Evolutionary conservation across 1,140 invertebrate genomes (phyloP).

Genomic region (Drosophila funebris): DNA sequence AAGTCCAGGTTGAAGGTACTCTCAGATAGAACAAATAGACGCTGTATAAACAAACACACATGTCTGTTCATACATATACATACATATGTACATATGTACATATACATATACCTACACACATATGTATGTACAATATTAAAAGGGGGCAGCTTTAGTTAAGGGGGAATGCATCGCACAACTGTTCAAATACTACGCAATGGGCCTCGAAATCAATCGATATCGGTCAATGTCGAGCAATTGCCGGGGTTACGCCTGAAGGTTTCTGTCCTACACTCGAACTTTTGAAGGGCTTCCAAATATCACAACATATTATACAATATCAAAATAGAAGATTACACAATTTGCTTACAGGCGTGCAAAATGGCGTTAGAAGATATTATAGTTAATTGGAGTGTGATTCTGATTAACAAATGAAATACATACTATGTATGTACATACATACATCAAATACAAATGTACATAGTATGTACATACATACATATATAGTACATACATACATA

Average conservation of each 20-base stretch:
- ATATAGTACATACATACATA: no score
- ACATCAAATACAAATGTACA: no score
- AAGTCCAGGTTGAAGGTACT: slow-evolving; percentile 2
- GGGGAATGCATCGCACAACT: background rate
- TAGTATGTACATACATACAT: no score
- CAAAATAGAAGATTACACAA: no score
- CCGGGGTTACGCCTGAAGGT: slow-evolving; percentile 19
- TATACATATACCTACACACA: background rate
- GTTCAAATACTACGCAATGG: background rate
- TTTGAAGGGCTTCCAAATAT: slow-evolving; percentile 25
- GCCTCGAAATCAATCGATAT: slow-evolving; percentile 31
- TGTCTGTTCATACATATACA: background rate
- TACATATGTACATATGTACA: background rate
- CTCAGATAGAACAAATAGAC: slow-evolving; percentile 17
- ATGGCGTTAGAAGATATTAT: no score
- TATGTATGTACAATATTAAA: background rate
- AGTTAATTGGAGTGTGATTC: no score
- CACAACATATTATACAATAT: no score
- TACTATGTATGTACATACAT: no score
- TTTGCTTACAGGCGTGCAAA: no score
- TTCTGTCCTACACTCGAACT: background rate
- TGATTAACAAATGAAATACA: no score
- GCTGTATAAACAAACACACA: background rate
- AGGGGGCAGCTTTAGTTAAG: background rate
- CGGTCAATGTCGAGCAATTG: slow-evolving; percentile 46